Evolutionary conservation across 2,888 invertebrate genomes (phyloP).

Genomic region (Apodemia hepburni): DNA sequence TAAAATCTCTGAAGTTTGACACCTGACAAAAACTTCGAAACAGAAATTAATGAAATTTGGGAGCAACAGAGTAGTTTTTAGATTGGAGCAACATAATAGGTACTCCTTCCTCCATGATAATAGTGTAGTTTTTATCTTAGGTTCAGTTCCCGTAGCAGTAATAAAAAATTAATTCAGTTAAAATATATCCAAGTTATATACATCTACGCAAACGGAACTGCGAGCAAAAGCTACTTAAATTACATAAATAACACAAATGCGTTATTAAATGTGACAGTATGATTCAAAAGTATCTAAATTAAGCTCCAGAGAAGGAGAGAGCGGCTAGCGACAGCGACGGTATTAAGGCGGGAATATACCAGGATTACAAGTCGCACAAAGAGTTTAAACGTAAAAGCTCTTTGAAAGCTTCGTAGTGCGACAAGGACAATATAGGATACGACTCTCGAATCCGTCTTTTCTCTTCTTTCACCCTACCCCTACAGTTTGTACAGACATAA

Average conservation of each 20-base stretch:
- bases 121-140: no score
- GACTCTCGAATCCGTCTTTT: slow-evolving; percentile 42
- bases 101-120: no score
- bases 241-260: neutral
- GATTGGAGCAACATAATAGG: no score
- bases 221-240: no score
- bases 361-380: slow-evolving; percentile 43
- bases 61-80: no score
- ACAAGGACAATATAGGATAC: slow-evolving; percentile 48
- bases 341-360: slow-evolving; percentile 73
- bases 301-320: slow-evolving; percentile 65
- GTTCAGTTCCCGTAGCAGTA: no score
- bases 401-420: slow-evolving; percentile 55
- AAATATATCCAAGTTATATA: no score
- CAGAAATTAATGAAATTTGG: no score
- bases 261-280: neutral
- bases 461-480: slow-evolving; percentile 31
- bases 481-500: neutral
- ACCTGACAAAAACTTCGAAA: no score
- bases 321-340: slow-evolving; percentile 77
- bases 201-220: no score
- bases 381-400: slow-evolving; percentile 52
- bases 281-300: slow-evolving; percentile 36
- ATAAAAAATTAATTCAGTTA: no score
- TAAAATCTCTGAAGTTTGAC: no score